These are phyloP conservation scores for Ganaspis brasiliensis DNA, from an alignment of 2,888 invertebrate genomes.

Conservation along the genomic window DNA sequence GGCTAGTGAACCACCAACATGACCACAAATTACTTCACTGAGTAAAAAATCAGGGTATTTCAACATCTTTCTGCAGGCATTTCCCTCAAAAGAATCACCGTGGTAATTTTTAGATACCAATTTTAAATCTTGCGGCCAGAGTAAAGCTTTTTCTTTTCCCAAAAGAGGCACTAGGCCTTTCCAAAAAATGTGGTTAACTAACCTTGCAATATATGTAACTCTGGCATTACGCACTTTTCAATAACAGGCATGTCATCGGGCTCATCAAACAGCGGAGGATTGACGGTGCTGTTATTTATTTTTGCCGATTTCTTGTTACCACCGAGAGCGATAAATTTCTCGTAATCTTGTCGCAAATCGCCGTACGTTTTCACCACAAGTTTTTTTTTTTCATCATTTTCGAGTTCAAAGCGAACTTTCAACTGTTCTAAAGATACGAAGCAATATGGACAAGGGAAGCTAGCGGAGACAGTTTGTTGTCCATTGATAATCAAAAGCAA, in stretches of 20 bases:
- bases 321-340: background rate
- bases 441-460: no score
- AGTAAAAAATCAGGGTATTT: constrained; percentile 23
- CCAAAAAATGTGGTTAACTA: background rate
- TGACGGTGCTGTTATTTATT: background rate
- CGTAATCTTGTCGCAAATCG: constrained; percentile 18
- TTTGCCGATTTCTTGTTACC: no score
- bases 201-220: constrained; percentile 19
- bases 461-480: no score
- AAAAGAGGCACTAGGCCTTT: constrained; percentile 5
- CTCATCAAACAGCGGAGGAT: constrained; percentile 1
- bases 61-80: constrained; percentile 23
- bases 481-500: no score
- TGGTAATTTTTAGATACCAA: no score
- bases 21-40: constrained; percentile 7
- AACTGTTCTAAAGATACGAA: no score
- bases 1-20: constrained; percentile 19
- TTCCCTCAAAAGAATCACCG: constrained; percentile 24
- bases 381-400: no score
- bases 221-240: background rate
- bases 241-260: constrained; percentile 32
- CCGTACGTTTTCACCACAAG: constrained; percentile 25
- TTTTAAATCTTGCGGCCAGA: background rate
- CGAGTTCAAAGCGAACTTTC: no score
- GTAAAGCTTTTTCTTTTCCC: constrained; percentile 7